Percentiles rank a stretch among this genome's conserved stretches.
phyloP scores from a whole-genome alignment of 1,140 invertebrate species.

The Conus ventricosus region DNA sequence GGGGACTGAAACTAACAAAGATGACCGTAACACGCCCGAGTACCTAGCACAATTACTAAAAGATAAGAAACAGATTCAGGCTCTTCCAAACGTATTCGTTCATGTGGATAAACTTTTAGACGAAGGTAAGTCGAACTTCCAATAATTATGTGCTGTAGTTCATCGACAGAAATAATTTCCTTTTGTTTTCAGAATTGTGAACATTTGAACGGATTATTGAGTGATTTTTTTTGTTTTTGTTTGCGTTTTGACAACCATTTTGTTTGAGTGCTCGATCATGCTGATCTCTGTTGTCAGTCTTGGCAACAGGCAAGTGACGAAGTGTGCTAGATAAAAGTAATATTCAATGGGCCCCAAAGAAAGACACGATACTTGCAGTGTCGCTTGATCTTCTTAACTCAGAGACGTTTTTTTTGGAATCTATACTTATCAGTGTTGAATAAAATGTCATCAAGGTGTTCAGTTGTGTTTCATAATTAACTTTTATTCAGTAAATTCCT shows the following conservation, averaged over 20 bases:
- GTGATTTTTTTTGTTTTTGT: too few species aligned
- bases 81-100: conserved; percentile 99
- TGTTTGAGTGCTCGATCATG: too few species aligned
- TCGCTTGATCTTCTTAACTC: background rate
- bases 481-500: conserved; percentile 18
- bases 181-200: too few species aligned
- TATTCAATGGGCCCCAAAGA: background rate
- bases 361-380: background rate
- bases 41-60: conserved; percentile 99
- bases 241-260: too few species aligned
- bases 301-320: too few species aligned
- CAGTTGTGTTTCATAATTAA: background rate
- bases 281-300: too few species aligned
- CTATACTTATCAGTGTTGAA: background rate
- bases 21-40: conserved; percentile 82
- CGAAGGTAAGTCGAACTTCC: conserved; percentile 88
- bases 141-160: too few species aligned
- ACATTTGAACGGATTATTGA: too few species aligned
- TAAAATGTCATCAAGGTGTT: background rate
- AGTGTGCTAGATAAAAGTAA: too few species aligned
- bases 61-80: conserved; percentile 99
- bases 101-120: conserved; percentile 99
- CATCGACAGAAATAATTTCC: too few species aligned
- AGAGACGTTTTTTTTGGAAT: background rate
- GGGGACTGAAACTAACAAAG: conserved; percentile 74